Evolutionary conservation across 2,113 vertebrate genomes (phyloP).

Genomic region (Elaphurus davidianus): DNA sequence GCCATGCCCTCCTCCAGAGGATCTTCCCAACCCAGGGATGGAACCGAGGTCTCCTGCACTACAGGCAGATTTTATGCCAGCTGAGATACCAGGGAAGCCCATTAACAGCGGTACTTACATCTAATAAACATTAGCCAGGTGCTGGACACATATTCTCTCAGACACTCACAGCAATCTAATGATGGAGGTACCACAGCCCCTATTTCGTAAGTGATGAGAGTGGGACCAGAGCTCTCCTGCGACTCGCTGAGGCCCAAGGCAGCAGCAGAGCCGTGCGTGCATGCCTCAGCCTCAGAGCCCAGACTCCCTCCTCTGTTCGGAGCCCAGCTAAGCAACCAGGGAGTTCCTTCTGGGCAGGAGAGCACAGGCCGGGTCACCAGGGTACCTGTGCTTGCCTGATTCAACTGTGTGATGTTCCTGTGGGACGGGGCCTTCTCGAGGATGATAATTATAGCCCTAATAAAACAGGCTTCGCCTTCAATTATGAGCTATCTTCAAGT

Average conservation of each 20-base stretch:
- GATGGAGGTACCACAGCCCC: background rate
- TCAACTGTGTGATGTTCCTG: background rate
- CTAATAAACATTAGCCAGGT: background rate
- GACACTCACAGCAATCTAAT: background rate
- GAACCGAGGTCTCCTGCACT: background rate
- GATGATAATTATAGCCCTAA: background rate
- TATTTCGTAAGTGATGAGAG: background rate
- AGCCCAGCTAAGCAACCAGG: background rate
- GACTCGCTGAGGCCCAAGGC: background rate
- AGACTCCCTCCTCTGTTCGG: background rate
- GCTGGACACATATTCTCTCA: background rate
- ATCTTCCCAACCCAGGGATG: background rate
- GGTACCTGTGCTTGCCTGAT: background rate
- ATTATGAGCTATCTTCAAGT: background rate
- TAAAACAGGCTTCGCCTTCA: background rate
- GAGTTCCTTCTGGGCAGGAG: background rate
- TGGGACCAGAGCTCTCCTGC: background rate
- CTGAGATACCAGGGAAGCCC: background rate
- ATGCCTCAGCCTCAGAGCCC: background rate
- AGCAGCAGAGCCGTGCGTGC: rapidly evolving
- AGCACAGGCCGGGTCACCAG: rapidly evolving
- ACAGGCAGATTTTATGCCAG: background rate
- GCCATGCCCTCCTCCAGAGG: background rate
- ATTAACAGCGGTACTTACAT: background rate
- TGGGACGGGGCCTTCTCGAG: background rate